Conservation (phyloP, 2,113 vertebrate genomes). For the Puma concolor region DNA sequence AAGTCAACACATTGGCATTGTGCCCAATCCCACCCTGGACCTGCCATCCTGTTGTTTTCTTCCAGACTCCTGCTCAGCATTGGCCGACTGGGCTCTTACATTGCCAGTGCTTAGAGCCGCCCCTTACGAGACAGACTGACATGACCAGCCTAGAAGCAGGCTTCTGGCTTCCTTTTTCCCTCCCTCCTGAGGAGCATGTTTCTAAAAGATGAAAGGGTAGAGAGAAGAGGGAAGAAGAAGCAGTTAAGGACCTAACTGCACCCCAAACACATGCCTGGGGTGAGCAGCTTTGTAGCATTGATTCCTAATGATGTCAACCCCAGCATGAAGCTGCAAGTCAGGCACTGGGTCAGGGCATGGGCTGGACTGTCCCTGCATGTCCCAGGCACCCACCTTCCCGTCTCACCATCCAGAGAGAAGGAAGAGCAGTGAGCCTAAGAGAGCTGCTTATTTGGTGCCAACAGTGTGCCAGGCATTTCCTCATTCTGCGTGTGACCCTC, state of each 20-base stretch:
- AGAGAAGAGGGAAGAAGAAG: not conserved
- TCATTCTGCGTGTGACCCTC: not conserved
- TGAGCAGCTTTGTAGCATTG: not conserved
- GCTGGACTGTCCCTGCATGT: not conserved
- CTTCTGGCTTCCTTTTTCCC: not conserved
- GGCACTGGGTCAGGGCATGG: fast-evolving
- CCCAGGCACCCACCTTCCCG: not conserved
- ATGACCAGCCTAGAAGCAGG: not conserved
- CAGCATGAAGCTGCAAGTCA: not conserved
- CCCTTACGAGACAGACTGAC: not conserved
- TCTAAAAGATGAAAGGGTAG: not conserved
- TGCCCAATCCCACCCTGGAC: not conserved
- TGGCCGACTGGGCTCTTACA: not conserved
- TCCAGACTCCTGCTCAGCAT: not conserved
- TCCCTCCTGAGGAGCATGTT: not conserved
- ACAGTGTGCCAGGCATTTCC: not conserved
- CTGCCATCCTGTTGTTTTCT: not conserved
- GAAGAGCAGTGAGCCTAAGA: not conserved
- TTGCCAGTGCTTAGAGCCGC: not conserved
- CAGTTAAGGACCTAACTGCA: not conserved
- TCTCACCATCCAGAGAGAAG: not conserved
- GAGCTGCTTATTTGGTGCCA: not conserved
- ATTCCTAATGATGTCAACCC: not conserved
- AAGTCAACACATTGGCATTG: not conserved
- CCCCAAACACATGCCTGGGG: not conserved